These are phyloP conservation scores for Ormyrus rosae DNA, from an alignment of 2,888 invertebrate species.

Conservation along the genomic window DNA sequence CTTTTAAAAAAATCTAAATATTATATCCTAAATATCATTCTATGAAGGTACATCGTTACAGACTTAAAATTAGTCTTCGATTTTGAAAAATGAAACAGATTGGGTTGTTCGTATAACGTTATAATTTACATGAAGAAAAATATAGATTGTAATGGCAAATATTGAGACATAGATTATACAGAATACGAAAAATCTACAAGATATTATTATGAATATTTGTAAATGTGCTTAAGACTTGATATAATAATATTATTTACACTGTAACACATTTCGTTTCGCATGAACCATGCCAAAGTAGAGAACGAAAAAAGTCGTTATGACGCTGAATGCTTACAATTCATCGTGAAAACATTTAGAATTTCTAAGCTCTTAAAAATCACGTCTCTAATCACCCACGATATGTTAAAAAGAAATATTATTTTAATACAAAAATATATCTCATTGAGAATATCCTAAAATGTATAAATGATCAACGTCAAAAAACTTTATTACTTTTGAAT, in stretches of 20 bases:
- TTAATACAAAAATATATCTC: conserved; percentile 50
- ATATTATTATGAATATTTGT: conserved; percentile 35
- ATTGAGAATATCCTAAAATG: conserved; percentile 13
- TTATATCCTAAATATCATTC: conserved; percentile 43
- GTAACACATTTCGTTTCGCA: conserved; percentile 29
- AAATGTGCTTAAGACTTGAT: conserved; percentile 41
- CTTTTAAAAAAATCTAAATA: conserved; percentile 53
- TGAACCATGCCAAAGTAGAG: background rate
- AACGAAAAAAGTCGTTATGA: background rate
- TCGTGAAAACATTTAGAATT: background rate
- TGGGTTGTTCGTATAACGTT: conserved; percentile 29
- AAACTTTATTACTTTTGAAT: conserved; percentile 10
- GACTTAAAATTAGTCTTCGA: conserved; percentile 39
- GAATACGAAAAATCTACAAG: conserved; percentile 44
- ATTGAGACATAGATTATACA: conserved; percentile 45
- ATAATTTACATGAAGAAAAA: conserved; percentile 48
- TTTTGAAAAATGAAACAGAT: conserved; percentile 27
- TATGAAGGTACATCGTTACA: conserved; percentile 49
- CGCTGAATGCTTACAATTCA: background rate
- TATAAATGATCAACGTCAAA: conserved; percentile 4
- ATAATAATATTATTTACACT: conserved; percentile 48
- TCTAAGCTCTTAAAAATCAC: conserved; percentile 30
- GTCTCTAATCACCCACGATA: conserved; percentile 6
- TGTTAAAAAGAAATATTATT: conserved; percentile 22
- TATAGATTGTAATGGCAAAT: conserved; percentile 46